These are phyloP conservation scores for Polypterus senegalus DNA, from an alignment of 2,113 vertebrate genomes.

Conservation along the genomic window DNA sequence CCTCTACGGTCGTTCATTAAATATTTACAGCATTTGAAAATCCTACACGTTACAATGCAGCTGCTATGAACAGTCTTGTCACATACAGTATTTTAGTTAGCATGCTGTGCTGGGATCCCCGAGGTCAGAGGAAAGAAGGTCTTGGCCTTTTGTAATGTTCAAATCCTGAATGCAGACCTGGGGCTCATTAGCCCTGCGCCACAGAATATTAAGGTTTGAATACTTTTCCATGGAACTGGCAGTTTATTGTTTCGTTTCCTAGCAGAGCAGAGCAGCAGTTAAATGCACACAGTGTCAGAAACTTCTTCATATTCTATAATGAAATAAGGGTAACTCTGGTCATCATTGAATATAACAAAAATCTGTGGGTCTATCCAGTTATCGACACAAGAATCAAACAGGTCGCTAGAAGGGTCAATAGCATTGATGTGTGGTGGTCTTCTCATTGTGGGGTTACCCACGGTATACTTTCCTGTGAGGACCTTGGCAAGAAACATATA, in stretches of 20 bases:
- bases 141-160: background rate
- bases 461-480: constrained; percentile 82
- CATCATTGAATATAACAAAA: constrained; percentile 96
- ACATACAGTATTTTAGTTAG: background rate
- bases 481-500: constrained; percentile 98
- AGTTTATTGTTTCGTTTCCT: background rate
- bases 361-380: constrained; percentile 97
- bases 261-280: constrained; percentile 27
- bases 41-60: background rate
- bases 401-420: constrained; percentile 80
- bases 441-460: constrained; percentile 91
- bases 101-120: too few species aligned
- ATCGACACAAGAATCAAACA: constrained; percentile 97
- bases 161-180: background rate
- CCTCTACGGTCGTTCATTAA: background rate
- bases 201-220: background rate
- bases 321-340: constrained; percentile 98
- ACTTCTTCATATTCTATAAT: constrained; percentile 97
- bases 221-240: background rate
- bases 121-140: background rate
- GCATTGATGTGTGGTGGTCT: constrained; percentile 84
- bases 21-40: background rate
- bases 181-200: background rate
- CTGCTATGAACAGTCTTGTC: constrained; percentile 2
- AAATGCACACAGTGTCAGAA: constrained; percentile 77